Evolutionary conservation across 2,113 vertebrate genomes (phyloP), one percentile per base, ranked within the genome.

Genomic region (Lasiurus cinereus): DNA sequence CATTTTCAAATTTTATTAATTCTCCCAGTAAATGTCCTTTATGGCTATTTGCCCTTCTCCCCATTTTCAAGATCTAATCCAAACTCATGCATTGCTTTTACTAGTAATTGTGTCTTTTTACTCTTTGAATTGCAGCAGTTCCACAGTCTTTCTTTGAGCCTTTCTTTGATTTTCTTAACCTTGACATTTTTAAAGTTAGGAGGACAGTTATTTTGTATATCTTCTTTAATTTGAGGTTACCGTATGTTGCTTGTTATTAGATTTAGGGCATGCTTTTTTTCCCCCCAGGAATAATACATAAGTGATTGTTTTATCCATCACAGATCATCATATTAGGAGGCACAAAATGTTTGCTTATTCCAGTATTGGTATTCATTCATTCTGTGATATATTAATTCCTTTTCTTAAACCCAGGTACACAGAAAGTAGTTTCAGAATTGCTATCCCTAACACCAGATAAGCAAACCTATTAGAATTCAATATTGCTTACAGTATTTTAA

Each of bases 151-250:
- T 79, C 36, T 76, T 86, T 50, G 1, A 66, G 16, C 67, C 39
- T 95, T 84, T 79, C 36, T 76, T 86, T 50, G 1, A 93, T 39
- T 54, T 76, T 84, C 39, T 18, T 86, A 64, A 62, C 69, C 15
- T 92, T 93, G 59, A 82, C 39, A 21, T 79, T 94, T 97, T 77
- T 95, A 73, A 90, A 86, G 39, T 13, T 46, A 88, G n/a, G n/a
- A 79, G 8, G 29, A 69, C 15, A 64, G 16, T 64, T 89, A 67
- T 62, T 92, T 93, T 52, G 0, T 87, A 90, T 27, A 78, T 90
- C 43, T 83, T 88, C 50, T 76, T 91, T 85, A 77, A 78, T 67
- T 91, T 24, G 43, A 33, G 6, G 3, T 84, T 84, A 31, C 74
- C 10, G 83, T 11, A 39, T 87, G 14, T 62, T 77, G 43, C 69